Base-by-base conservation (phyloP, 2,113 vertebrate genomes). In the Tetrax tetrax region DNA sequence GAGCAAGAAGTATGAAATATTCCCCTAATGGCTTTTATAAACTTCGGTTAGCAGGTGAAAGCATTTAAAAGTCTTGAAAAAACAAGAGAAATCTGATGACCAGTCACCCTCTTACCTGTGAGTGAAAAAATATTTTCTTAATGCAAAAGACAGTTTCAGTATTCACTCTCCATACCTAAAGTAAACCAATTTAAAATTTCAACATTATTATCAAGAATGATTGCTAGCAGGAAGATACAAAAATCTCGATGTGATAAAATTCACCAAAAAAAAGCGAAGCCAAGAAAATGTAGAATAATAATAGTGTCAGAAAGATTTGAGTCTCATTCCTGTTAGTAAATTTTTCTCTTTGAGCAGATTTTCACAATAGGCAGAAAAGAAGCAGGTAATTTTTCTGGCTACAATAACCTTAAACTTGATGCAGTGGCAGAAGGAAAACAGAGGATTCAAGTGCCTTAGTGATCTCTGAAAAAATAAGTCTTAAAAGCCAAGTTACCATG, bases 111-210 rank as follows among this genome's bases (percentile, higher is more conserved):
- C 15, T 57, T 51, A 78, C 37, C 23, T 83, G 19, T n/a, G 28
- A 89, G 61, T 90, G 54, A 93, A 89, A 88, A 66, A 60, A 54
- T 83, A 66, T 89, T 92, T 79, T 91, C 45, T 38, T 53, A 68
- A 56, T 2, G 2, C 56, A 35, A 81, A 74, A 90, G 56, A 18
- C 33, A 93, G 20, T 75, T 95, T 85, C 17, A 9, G 19, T 61
- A 69, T 79, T 96, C 66, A 69, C 8, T 85, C 28, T 51, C 45
- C n/a, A 20, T 45, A 37, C 8, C 10, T 79, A n/a, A 79, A 78
- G 38, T 71, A 74, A 96, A 79, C 20, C 15, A 57, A 68, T 93
- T 48, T 33, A 75, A 78, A 84, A 69, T 80, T 79, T 89, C 23
- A 47, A 50, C 37, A 12, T 85, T 33, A 8, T 48, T 90, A 60